Evolutionary conservation across 2,113 vertebrate species (phyloP).

Genomic region (Tragelaphus buxtoni): DNA sequence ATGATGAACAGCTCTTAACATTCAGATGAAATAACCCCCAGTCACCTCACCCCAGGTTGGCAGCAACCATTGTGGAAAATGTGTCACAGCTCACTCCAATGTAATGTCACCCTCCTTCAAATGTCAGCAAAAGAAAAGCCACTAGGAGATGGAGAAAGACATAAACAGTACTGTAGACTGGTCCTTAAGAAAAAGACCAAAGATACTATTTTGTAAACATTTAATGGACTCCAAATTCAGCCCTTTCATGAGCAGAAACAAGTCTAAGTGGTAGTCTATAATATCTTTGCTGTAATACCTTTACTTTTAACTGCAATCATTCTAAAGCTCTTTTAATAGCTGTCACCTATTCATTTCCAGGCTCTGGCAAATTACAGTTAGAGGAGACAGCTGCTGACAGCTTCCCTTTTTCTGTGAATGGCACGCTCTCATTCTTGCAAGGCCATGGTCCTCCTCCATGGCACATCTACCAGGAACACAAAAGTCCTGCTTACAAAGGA

Average conservation of each 20-base stretch:
- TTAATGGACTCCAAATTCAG: neutral
- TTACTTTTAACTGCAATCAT: conserved; percentile 46
- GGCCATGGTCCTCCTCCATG: neutral
- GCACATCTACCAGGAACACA: neutral
- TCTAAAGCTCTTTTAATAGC: conserved; percentile 49
- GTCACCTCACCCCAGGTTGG: neutral
- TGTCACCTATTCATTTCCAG: conserved; percentile 72
- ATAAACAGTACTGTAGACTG: neutral
- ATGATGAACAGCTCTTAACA: neutral
- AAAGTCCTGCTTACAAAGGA: neutral
- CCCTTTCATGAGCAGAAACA: neutral
- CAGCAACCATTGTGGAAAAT: neutral
- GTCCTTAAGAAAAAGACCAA: neutral
- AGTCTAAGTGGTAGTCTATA: neutral
- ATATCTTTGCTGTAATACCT: conserved; percentile 10
- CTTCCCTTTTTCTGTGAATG: neutral
- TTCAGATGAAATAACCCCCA: neutral
- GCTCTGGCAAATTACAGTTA: conserved; percentile 51
- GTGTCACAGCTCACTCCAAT: neutral
- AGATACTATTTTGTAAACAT: neutral
- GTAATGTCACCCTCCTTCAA: neutral
- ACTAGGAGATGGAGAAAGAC: neutral
- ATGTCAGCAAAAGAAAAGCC: neutral
- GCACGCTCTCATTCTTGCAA: neutral
- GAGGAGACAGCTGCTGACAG: conserved; percentile 37